Conservation (phyloP, 2,888 invertebrate genomes). For the Tipula helvola region DNA sequence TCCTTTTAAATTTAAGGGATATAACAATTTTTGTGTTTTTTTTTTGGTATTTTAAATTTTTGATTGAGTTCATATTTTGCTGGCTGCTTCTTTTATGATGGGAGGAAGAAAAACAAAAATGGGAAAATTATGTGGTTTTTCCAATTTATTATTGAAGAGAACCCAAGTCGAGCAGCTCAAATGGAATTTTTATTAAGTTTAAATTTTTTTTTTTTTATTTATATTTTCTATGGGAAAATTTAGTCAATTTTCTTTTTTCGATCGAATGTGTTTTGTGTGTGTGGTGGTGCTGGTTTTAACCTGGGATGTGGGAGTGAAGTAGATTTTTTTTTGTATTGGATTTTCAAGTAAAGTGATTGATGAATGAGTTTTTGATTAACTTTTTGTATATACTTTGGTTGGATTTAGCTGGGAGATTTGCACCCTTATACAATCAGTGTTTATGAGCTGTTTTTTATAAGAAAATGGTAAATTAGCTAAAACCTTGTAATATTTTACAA, state of each 20-base stretch:
- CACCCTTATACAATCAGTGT: not conserved
- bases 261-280: not conserved
- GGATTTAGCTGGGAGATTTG: not conserved
- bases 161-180: not conserved
- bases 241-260: not conserved
- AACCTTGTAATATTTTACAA: no score
- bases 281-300: not conserved
- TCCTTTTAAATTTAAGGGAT: not conserved
- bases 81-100: not conserved
- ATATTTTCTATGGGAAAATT: not conserved
- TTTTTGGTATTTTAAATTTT: not conserved
- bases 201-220: not conserved
- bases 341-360: not conserved
- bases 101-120: not conserved
- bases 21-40: not conserved
- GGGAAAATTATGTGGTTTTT: conserved; percentile 4
- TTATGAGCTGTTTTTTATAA: not conserved
- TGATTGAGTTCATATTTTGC: not conserved
- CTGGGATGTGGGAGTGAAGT: not conserved
- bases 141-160: conserved; percentile 4
- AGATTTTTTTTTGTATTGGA: not conserved
- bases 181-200: conserved; percentile 4
- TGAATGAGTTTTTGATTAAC: conserved; percentile 4
- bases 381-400: not conserved
- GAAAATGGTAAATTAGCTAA: no score